Percentiles rank a stretch among this genome's conserved stretches.
Conservation (phyloP, 2,113 vertebrate species). For the Aleadryas rufinucha region DNA sequence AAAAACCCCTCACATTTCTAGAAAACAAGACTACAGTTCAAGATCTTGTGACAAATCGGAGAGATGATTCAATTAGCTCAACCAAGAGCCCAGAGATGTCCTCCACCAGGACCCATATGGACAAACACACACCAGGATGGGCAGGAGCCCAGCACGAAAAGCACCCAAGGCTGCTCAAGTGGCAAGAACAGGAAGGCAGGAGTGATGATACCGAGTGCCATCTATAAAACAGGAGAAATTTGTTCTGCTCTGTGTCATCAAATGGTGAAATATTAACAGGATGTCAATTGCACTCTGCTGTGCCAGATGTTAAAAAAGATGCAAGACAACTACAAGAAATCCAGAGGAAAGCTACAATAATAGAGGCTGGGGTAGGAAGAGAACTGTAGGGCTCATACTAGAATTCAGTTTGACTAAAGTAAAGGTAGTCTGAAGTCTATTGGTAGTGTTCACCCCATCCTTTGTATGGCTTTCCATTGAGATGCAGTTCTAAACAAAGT, state of each 20-base stretch:
- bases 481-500: neutral
- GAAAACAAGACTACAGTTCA: neutral
- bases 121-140: neutral
- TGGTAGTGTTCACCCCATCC: neutral
- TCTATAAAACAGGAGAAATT: neutral
- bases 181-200: neutral
- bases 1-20: accelerated
- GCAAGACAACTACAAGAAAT: neutral
- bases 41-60: neutral
- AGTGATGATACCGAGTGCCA: neutral
- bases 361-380: neutral
- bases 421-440: neutral
- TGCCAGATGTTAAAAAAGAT: neutral
- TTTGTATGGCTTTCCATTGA: neutral
- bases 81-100: neutral
- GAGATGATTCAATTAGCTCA: neutral
- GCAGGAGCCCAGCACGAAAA: neutral
- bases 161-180: neutral
- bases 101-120: neutral
- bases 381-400: neutral
- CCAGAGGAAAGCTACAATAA: neutral
- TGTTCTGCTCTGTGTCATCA: neutral
- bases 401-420: neutral
- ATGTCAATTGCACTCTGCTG: neutral
- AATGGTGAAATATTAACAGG: neutral